These are phyloP conservation scores for Danio albolineatus DNA, from an alignment of 2,797 vertebrate species.

Conservation along the genomic window DNA sequence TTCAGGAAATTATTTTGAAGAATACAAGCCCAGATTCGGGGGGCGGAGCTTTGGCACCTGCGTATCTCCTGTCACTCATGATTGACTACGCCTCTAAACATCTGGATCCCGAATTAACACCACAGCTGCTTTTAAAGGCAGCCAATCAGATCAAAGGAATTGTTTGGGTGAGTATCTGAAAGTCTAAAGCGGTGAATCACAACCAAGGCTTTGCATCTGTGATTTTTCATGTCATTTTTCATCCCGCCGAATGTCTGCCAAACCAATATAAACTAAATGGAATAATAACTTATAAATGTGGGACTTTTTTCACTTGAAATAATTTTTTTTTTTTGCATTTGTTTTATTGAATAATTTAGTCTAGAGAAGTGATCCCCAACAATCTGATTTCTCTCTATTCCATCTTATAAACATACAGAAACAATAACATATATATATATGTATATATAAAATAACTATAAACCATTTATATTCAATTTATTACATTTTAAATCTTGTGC, in stretches of 20 bases:
- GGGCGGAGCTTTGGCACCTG: constrained; percentile 83
- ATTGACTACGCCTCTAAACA: constrained; percentile 90
- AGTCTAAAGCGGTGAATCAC: background rate
- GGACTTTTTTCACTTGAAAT: background rate
- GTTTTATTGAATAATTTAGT: background rate
- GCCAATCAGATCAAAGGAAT: constrained; percentile 90
- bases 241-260: constrained; percentile 1
- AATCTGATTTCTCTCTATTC: no score
- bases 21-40: constrained; percentile 80
- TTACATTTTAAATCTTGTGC: no score
- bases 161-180: constrained; percentile 86
- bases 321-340: background rate
- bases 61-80: constrained; percentile 90
- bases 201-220: background rate
- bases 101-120: constrained; percentile 86
- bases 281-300: background rate
- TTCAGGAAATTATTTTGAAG: constrained; percentile 87
- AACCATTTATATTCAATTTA: no score
- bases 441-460: no score
- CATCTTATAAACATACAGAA: no score
- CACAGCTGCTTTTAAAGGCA: constrained; percentile 87
- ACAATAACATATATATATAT: no score
- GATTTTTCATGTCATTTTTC: background rate
- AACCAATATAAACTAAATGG: background rate
- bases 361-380: no score